Conservation (phyloP, 2,888 invertebrate genomes). For the Phragmatobia fuliginosa region DNA sequence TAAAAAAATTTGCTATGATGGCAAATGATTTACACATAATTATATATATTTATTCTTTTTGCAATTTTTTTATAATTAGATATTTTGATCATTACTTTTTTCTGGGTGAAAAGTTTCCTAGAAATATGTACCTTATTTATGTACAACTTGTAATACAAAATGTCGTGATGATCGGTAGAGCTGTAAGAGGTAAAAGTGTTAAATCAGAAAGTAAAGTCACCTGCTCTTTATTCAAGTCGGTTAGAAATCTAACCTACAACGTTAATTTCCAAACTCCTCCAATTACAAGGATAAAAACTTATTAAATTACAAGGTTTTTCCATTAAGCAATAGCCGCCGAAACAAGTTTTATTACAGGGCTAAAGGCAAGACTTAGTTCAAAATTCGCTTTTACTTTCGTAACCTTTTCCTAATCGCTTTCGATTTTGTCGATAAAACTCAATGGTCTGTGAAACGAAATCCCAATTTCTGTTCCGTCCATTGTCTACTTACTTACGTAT, state of each 20-base stretch:
- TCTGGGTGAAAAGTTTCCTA: background rate
- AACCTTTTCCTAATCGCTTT: conserved; percentile 47
- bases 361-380: conserved; percentile 20
- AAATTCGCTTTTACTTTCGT: conserved; percentile 39
- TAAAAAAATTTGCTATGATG: no score
- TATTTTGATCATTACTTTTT: background rate
- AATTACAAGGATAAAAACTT: background rate
- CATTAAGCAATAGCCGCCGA: conserved; percentile 13
- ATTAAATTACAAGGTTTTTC: background rate
- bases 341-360: conserved; percentile 28
- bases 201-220: background rate
- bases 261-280: background rate
- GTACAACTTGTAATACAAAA: background rate
- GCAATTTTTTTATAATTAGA: background rate
- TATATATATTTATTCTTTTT: background rate
- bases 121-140: no score
- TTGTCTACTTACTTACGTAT: conserved; percentile 30
- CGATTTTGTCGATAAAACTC: conserved; percentile 43
- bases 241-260: background rate
- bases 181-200: background rate
- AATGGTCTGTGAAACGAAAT: conserved; percentile 43
- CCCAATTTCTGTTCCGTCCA: conserved; percentile 37
- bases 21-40: no score
- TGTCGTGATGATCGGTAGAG: no score
- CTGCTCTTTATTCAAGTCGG: background rate